These are phyloP conservation scores for Sinocyclocheilus anophthalmus DNA, from an alignment of 2,113 vertebrate species.

Conservation along the genomic window DNA sequence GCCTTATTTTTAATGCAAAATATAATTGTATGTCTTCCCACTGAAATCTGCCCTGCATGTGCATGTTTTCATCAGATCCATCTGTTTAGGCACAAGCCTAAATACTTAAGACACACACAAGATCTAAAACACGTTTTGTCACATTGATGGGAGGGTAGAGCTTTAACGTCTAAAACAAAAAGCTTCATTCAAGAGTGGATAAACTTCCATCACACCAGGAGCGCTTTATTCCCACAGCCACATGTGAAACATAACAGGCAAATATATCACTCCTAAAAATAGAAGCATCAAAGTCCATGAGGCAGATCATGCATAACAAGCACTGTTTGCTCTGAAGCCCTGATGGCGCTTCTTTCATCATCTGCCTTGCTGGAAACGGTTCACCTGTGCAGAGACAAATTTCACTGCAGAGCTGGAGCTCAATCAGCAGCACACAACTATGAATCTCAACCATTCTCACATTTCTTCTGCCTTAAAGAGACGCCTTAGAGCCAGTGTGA, in stretches of 20 bases:
- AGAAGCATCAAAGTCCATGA: conserved; percentile 15
- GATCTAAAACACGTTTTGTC: not conserved
- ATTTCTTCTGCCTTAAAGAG: not conserved
- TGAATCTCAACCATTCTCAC: not conserved
- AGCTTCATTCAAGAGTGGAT: not conserved
- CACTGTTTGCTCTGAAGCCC: conserved; percentile 23
- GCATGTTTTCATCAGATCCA: not conserved
- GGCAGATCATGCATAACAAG: conserved; percentile 13
- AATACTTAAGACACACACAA: not conserved
- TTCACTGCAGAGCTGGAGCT: conserved; percentile 16
- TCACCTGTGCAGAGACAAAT: not conserved
- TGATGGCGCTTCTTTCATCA: conserved; percentile 20
- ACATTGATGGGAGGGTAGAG: not conserved
- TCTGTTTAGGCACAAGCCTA: not conserved
- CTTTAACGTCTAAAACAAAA: not conserved
- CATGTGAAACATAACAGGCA: conserved; percentile 11
- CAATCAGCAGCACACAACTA: not conserved
- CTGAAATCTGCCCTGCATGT: not conserved
- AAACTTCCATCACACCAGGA: not conserved
- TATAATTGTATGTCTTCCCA: not conserved
- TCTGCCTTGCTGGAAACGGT: conserved; percentile 2
- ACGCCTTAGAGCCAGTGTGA: not conserved
- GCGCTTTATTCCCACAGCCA: not conserved
- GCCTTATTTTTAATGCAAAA: not conserved
- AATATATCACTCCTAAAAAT: conserved; percentile 21